Percentiles rank a stretch among this genome's conserved stretches.
Evolutionary conservation across 1,140 invertebrate genomes (phyloP).

Genomic region (Ips nitidus): DNA sequence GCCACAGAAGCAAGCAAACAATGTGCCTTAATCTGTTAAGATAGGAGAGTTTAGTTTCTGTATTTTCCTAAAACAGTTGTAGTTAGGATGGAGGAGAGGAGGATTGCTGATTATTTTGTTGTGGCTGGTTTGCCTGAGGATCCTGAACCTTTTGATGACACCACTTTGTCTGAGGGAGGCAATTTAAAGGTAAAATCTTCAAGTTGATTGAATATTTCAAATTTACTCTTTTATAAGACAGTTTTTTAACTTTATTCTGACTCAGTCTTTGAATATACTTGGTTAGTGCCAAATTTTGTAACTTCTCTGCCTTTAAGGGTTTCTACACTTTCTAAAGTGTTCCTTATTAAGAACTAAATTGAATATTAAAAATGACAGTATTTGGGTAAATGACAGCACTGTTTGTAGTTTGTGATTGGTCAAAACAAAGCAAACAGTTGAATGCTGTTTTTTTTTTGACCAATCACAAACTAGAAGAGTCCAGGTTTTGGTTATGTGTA

Average conservation of each 20-base stretch:
- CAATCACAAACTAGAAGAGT: too few relatives aligned
- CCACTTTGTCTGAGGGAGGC: conserved; percentile 75
- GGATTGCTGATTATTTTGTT: conserved; percentile 94
- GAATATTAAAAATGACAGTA: too few relatives aligned
- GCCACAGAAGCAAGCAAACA: background rate
- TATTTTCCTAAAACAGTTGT: background rate
- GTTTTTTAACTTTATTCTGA: too few relatives aligned
- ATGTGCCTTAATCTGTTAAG: background rate
- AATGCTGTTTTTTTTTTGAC: too few relatives aligned
- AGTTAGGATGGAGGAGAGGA: conserved; percentile 71
- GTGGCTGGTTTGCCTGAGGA: conserved; percentile 90
- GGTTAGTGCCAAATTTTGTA: too few relatives aligned
- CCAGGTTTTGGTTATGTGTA: background rate
- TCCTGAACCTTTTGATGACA: conserved; percentile 77
- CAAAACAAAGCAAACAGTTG: too few relatives aligned
- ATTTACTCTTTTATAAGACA: too few relatives aligned
- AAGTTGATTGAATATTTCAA: conserved; percentile 52
- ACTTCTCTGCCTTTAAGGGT: too few relatives aligned
- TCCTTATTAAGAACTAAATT: too few relatives aligned
- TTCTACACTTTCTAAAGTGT: too few relatives aligned
- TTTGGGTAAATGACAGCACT: too few relatives aligned
- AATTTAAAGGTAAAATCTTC: conserved; percentile 71
- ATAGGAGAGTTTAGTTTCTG: background rate
- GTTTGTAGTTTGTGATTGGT: too few relatives aligned
- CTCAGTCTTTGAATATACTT: background rate